Evolutionary conservation across 2,113 vertebrate species (phyloP).

Genomic region (Sphaerodactylus townsendi): DNA sequence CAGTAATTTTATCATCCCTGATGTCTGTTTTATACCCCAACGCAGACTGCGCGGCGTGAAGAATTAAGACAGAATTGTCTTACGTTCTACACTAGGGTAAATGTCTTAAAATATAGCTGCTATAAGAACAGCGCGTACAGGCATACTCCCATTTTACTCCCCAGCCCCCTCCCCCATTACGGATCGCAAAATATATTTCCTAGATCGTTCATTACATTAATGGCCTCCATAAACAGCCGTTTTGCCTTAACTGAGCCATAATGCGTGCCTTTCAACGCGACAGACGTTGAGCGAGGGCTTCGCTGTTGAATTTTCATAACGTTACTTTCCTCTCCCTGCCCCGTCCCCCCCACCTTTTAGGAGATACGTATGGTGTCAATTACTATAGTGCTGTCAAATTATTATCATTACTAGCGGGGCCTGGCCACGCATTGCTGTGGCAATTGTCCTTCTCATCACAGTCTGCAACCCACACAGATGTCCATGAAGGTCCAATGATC

Average conservation of each 20-base stretch:
- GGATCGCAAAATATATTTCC: not conserved
- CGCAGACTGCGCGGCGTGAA: too few relatives aligned
- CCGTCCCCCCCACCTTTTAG: slow-evolving; percentile 34
- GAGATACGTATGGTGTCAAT: slow-evolving; percentile 48
- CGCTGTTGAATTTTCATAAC: slow-evolving; percentile 37
- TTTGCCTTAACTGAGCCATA: slow-evolving; percentile 36
- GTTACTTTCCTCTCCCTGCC: not conserved
- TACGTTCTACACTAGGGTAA: too few relatives aligned
- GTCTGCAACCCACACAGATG: too few relatives aligned
- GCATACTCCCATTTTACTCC: not conserved
- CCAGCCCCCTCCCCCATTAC: not conserved
- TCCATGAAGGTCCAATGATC: too few relatives aligned
- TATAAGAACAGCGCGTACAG: too few relatives aligned
- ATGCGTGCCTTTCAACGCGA: slow-evolving; percentile 37
- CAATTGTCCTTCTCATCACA: too few relatives aligned
- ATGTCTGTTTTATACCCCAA: not conserved
- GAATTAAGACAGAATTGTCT: too few relatives aligned
- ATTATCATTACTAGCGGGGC: too few relatives aligned
- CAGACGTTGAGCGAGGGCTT: slow-evolving; percentile 29
- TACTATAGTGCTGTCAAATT: slow-evolving; percentile 23
- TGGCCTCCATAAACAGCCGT: slow-evolving; percentile 2
- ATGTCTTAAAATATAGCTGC: too few relatives aligned
- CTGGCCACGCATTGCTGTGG: too few relatives aligned
- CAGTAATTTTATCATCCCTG: not conserved
- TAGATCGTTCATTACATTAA: slow-evolving; percentile 37